Evolutionary conservation across 2,888 invertebrate genomes (phyloP), one percentile per base, ranked within the genome.

Genomic region (Fabriciana adippe): DNA sequence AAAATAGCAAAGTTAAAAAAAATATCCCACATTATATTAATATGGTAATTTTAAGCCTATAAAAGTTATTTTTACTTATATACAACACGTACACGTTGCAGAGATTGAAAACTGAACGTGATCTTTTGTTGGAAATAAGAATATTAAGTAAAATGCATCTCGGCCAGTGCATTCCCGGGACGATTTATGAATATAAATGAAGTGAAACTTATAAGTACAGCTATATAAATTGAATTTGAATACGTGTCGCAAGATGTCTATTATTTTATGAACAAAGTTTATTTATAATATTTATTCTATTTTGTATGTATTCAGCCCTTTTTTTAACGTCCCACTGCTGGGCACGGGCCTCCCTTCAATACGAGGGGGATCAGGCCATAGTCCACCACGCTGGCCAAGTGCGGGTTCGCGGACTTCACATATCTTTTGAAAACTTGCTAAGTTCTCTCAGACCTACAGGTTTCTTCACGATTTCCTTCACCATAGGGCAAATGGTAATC

Each of bases 161-260:
- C 65, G 65, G 63, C 56, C 70, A 66, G 68, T 72, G 68, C 70
- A 73, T 71, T 71, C 66, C 61, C 66, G 62, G 18, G 64, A 71
- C 73, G 68, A 66, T 68, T 66, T 71, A 71, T 73, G 73, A 71
- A 69, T 73, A 66, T 69, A 67, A 73, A 73, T 66, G 64, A 70
- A 61, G 26, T 66, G 55, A 62, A 70, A 66, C 66, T 61, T 63
- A 72, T 67, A 72, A 41, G 50, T 66, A 61, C 16, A 55, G 41
- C 41, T 61, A 35, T 55, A 66, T 61, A 55, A 61, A 61, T 66
- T 66, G 66, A 61, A 66, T 66, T 61, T 55, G 48, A 61, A 31
- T 66, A 55, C 55, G 55, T 61, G 66, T 66, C 60, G 31, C 18
- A 35, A 66, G 54, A 61, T 26, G 35, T 21, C 16, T 35, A 55